Percentiles rank a stretch among this genome's conserved stretches.
Conservation (phyloP, 2,113 vertebrate genomes). For the Pollachius pollachius region DNA sequence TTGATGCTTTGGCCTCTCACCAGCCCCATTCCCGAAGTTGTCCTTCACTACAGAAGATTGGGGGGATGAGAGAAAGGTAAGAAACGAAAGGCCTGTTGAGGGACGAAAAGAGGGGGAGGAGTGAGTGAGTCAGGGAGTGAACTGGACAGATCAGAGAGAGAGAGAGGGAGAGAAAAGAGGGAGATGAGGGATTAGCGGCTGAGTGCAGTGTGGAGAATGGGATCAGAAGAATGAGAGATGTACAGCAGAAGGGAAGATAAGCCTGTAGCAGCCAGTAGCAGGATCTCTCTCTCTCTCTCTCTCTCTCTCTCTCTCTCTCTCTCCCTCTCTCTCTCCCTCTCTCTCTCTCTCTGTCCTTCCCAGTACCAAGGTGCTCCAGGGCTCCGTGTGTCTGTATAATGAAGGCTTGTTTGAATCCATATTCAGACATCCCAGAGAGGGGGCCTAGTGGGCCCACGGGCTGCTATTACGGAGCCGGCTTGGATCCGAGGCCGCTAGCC, state of each 20-base stretch:
- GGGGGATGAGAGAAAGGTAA: constrained; percentile 36
- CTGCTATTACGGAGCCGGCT: constrained; percentile 71
- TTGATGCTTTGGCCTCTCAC: constrained; percentile 32
- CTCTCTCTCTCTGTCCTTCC: too few species aligned
- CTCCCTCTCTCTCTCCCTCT: too few species aligned
- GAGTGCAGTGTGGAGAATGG: constrained; percentile 57
- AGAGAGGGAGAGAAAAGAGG: constrained; percentile 40
- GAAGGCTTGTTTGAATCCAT: constrained; percentile 69
- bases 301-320: too few species aligned
- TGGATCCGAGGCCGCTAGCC: constrained; percentile 47
- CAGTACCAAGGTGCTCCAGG: constrained; percentile 69
- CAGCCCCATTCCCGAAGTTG: constrained; percentile 11
- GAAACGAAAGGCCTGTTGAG: constrained; percentile 12
- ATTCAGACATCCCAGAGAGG: constrained; percentile 70
- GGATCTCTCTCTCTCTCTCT: constrained; percentile 61
- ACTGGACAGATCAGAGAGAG: constrained; percentile 18
- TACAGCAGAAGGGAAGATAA: constrained; percentile 13
- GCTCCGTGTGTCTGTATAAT: constrained; percentile 70
- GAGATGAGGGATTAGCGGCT: constrained; percentile 49
- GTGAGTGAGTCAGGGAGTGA: constrained; percentile 2
- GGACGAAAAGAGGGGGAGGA: background rate
- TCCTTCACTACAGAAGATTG: constrained; percentile 41
- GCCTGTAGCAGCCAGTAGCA: constrained; percentile 64
- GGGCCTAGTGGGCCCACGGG: constrained; percentile 61
- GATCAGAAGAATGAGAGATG: constrained; percentile 34